Conservation (phyloP, 2,113 vertebrate genomes). For the Phrynocephalus versicolor region DNA sequence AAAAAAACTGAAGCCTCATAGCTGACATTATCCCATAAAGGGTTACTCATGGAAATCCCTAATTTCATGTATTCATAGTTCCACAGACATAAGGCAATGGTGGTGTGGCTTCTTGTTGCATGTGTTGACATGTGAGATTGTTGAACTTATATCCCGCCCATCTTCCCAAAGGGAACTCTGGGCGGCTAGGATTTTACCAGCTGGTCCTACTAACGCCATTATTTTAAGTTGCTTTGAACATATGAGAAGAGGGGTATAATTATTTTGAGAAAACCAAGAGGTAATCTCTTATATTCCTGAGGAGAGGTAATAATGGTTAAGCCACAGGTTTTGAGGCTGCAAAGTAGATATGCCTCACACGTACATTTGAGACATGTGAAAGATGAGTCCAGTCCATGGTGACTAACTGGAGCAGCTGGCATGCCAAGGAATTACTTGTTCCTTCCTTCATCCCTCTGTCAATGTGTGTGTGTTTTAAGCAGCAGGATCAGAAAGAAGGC, state of each 20-base stretch:
- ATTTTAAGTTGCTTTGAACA: not conserved
- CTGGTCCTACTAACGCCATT: not conserved
- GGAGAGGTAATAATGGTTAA: not conserved
- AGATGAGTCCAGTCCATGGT: conserved; percentile 27
- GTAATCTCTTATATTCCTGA: not conserved
- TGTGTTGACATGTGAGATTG: too few relatives aligned
- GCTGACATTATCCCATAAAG: not conserved
- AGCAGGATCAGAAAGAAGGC: not conserved
- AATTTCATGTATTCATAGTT: not conserved
- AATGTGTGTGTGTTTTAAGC: conserved; percentile 19
- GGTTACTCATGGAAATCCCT: not conserved
- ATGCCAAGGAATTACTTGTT: conserved; percentile 15
- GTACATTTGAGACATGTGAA: conserved; percentile 56
- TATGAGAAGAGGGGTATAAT: not conserved
- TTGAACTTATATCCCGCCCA: too few relatives aligned
- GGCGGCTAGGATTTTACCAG: too few relatives aligned
- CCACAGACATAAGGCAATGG: not conserved
- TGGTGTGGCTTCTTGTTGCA: not conserved
- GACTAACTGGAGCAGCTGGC: conserved; percentile 66
- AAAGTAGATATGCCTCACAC: not conserved
- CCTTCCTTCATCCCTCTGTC: conserved; percentile 5
- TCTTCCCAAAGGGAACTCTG: too few relatives aligned
- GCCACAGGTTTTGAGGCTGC: not conserved
- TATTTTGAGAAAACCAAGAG: not conserved
- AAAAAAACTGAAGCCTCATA: too few relatives aligned